phyloP scores from a whole-genome alignment of 2,797 vertebrate species.

The Characodon lateralis region DNA sequence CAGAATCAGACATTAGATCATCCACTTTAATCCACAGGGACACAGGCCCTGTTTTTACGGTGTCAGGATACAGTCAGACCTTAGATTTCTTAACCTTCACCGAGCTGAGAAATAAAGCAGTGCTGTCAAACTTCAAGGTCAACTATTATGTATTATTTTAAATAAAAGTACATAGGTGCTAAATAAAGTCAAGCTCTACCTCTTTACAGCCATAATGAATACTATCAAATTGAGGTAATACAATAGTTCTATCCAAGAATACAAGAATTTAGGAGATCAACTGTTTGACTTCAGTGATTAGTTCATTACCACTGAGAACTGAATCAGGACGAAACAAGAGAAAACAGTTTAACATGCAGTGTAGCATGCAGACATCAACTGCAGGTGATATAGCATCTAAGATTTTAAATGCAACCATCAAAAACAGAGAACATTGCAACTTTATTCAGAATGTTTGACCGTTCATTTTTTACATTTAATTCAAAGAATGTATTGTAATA shows the following conservation, averaged over 20 bases:
- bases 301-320: neutral
- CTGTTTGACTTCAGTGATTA: conserved; percentile 7
- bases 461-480: too few relatives aligned
- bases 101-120: conserved; percentile 4
- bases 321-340: neutral
- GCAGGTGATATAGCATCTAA: neutral
- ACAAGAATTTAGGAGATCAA: conserved; percentile 7
- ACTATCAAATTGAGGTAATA: conserved; percentile 27
- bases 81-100: conserved; percentile 12
- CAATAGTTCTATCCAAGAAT: neutral
- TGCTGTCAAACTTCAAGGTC: conserved; percentile 5
- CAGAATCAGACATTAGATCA: conserved; percentile 46
- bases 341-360: neutral
- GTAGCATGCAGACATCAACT: neutral
- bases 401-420: too few relatives aligned
- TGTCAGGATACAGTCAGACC: conserved; percentile 13
- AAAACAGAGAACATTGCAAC: too few relatives aligned
- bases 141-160: conserved; percentile 2
- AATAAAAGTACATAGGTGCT: neutral
- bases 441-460: too few relatives aligned
- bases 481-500: too few relatives aligned
- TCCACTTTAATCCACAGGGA: conserved; percentile 31
- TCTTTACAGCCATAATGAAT: conserved; percentile 18
- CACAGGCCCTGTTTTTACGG: conserved; percentile 8
- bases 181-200: conserved; percentile 6